Conservation (phyloP, 1,140 invertebrate genomes). For the Camponotus vicinus region DNA sequence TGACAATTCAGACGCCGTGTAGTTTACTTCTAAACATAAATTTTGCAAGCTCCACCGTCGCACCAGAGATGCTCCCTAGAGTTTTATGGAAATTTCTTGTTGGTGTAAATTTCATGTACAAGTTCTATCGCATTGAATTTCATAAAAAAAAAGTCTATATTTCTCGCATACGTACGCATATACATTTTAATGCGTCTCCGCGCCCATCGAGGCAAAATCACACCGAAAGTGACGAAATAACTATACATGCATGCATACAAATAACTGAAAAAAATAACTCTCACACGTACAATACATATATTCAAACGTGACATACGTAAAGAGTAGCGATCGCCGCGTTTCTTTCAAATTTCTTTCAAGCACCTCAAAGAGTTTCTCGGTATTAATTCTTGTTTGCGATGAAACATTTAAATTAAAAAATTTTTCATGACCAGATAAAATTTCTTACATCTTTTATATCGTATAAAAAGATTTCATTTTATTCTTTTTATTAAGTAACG, state of each 20-base stretch:
- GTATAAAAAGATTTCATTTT: neutral
- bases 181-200: too few relatives aligned
- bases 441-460: neutral
- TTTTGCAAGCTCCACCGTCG: constrained; percentile 13
- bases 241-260: neutral
- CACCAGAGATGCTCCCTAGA: neutral
- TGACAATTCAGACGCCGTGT: constrained; percentile 5
- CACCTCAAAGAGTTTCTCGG: neutral
- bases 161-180: neutral
- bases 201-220: neutral
- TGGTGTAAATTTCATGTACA: neutral
- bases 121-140: neutral
- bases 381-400: neutral
- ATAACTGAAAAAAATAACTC: constrained; percentile 5
- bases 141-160: neutral
- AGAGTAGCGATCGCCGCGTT: neutral
- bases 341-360: neutral
- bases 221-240: constrained; percentile 27
- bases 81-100: neutral
- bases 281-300: neutral
- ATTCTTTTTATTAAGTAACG: neutral
- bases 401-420: neutral
- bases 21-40: constrained; percentile 13
- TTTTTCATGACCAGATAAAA: neutral
- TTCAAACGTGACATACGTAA: neutral